Conservation (phyloP, 2,888 invertebrate genomes). For the Drosophila peninsularis region DNA sequence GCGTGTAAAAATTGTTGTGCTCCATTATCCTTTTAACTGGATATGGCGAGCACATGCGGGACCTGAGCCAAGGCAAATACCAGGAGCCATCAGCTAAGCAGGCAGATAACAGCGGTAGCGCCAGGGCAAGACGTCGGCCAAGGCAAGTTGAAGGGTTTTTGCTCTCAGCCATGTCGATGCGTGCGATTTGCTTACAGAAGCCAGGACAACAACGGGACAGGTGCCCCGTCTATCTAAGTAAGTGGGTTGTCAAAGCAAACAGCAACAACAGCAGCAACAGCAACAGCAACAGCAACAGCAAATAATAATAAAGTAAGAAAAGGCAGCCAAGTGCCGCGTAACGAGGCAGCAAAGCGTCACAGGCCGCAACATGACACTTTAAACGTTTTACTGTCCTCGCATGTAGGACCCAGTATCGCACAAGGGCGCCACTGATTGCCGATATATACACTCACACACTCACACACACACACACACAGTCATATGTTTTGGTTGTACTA, state of each 20-base stretch:
- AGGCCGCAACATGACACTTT: constrained; percentile 72
- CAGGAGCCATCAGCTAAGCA: constrained; percentile 71
- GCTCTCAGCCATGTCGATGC: constrained; percentile 64
- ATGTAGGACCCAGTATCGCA: constrained; percentile 10
- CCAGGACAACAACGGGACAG: constrained; percentile 38
- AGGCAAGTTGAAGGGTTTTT: constrained; percentile 68
- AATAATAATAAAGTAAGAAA: constrained; percentile 73
- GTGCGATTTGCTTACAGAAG: constrained; percentile 69
- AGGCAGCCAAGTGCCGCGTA: constrained; percentile 56
- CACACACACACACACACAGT: background rate
- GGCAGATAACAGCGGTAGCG: constrained; percentile 53
- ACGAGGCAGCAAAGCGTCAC: constrained; percentile 56
- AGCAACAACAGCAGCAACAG: constrained; percentile 51
- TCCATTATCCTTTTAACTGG: constrained; percentile 81
- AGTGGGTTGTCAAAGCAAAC: constrained; percentile 81
- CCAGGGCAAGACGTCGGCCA: constrained; percentile 11
- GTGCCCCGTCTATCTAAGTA: constrained; percentile 61
- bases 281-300: constrained; percentile 40
- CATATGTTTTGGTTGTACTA: constrained; percentile 26
- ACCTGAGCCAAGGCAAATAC: constrained; percentile 63
- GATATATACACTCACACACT: constrained; percentile 17
- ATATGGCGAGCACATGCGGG: constrained; percentile 71
- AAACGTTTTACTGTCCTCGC: constrained; percentile 69
- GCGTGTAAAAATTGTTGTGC: constrained; percentile 82
- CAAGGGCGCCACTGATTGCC: constrained; percentile 51